Evolutionary conservation across 2,113 vertebrate genomes (phyloP).

Genomic region (Proterorhinus semilunaris): DNA sequence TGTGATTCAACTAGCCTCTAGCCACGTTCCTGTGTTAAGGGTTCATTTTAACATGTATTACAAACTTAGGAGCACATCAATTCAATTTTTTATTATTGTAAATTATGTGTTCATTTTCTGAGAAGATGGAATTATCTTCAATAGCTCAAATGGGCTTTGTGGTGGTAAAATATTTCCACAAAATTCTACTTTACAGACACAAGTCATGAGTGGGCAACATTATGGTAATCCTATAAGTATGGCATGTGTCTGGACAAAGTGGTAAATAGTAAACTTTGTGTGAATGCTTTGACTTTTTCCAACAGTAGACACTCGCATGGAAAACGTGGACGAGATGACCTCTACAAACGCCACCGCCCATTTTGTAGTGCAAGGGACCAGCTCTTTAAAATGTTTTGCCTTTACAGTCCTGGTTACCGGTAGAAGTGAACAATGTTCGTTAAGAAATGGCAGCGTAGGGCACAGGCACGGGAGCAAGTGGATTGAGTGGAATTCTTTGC

Average conservation of each 20-base stretch:
- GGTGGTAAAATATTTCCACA: slow-evolving; percentile 12
- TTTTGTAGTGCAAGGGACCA: slow-evolving; percentile 22
- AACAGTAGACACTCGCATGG: slow-evolving; percentile 22
- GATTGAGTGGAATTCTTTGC: slow-evolving; percentile 72
- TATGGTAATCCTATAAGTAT: slow-evolving; percentile 56
- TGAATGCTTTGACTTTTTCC: slow-evolving; percentile 19
- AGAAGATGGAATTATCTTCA: background rate
- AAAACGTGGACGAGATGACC: slow-evolving; percentile 32
- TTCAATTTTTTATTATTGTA: background rate
- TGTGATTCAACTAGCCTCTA: no score
- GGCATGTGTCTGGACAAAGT: slow-evolving; percentile 44
- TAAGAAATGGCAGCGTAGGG: slow-evolving; percentile 21
- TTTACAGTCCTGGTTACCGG: slow-evolving; percentile 1
- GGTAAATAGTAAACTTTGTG: slow-evolving; percentile 23
- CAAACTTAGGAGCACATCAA: slow-evolving; percentile 23
- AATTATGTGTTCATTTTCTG: background rate
- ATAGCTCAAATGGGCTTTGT: background rate
- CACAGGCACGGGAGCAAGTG: slow-evolving; percentile 51
- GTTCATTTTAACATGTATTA: background rate
- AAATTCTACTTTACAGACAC: slow-evolving; percentile 45
- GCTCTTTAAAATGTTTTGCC: slow-evolving; percentile 30
- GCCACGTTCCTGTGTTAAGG: no score
- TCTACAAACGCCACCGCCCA: slow-evolving; percentile 50
- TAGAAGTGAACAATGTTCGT: slow-evolving; percentile 1
- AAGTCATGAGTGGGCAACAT: slow-evolving; percentile 54